A percentile compares a stretch with the other conserved stretches of the same genome.
Evolutionary conservation across 1,140 invertebrate species (phyloP).

Genomic region (Thaumatotibia leucotreta): DNA sequence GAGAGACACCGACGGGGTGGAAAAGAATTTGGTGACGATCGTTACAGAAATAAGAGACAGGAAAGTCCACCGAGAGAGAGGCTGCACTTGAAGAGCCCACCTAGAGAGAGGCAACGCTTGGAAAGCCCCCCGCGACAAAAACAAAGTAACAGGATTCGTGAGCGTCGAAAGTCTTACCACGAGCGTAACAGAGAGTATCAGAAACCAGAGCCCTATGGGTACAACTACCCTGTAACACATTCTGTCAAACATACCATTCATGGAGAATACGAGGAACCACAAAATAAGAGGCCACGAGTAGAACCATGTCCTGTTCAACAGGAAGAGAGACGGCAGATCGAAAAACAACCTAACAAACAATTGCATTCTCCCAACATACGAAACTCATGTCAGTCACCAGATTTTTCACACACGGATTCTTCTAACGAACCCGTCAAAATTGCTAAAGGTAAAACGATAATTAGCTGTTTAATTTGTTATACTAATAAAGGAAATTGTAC

Average conservation of each 20-base stretch:
- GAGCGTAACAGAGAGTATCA: neutral
- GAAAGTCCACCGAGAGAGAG: constrained; percentile 15
- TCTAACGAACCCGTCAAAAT: constrained; percentile 22
- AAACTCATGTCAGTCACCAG: constrained; percentile 41
- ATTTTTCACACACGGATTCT: constrained; percentile 30
- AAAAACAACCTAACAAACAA: constrained; percentile 12
- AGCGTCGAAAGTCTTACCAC: neutral
- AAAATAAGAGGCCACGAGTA: neutral
- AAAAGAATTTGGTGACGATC: constrained; percentile 22
- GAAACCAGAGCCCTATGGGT: neutral
- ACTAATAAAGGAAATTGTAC: too few relatives aligned
- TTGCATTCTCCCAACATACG: constrained; percentile 17
- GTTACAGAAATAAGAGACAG: constrained; percentile 20
- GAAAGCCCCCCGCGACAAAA: neutral
- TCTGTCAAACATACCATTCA: neutral
- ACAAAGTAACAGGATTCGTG: neutral
- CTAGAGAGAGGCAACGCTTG: too few relatives aligned
- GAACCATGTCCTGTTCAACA: neutral
- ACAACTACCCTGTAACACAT: neutral
- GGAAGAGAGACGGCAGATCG: constrained; percentile 12
- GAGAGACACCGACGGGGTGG: neutral
- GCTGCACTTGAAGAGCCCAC: neutral
- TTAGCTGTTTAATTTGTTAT: too few relatives aligned
- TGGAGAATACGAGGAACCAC: neutral
- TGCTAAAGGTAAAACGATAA: neutral